A percentile compares a stretch with the other conserved stretches of the same genome.
phyloP scores from a whole-genome alignment of 1,140 invertebrate genomes.

The Littorina saxatilis region DNA sequence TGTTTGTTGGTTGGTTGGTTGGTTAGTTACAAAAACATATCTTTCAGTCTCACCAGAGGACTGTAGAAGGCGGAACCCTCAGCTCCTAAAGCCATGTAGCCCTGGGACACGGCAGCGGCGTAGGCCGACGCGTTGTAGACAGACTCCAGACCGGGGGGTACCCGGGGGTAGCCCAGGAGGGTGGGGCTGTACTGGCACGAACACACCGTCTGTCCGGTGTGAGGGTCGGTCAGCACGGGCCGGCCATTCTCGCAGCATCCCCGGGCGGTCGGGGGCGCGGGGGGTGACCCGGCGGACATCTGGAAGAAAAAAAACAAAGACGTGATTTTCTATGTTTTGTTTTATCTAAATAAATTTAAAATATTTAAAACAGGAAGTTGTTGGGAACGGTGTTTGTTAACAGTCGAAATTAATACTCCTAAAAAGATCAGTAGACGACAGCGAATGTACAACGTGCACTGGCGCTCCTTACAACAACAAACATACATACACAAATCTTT shows the following conservation, averaged over 20 bases:
- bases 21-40: too few species aligned
- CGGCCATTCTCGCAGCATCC: slow-evolving; percentile 93
- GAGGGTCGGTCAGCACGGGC: slow-evolving; percentile 94
- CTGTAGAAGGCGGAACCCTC: slow-evolving; percentile 89
- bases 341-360: too few species aligned
- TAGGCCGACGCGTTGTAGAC: slow-evolving; percentile 73
- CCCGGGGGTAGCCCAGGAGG: slow-evolving; percentile 80
- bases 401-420: background rate
- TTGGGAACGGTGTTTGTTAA: background rate
- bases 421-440: background rate
- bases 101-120: slow-evolving; percentile 65
- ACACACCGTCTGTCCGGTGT: slow-evolving; percentile 95
- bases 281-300: slow-evolving; percentile 55
- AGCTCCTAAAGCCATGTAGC: slow-evolving; percentile 66
- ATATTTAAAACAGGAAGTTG: background rate
- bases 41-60: slow-evolving; percentile 94
- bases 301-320: slow-evolving; percentile 37
- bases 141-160: slow-evolving; percentile 61
- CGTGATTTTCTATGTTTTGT: too few species aligned
- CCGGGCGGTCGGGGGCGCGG: slow-evolving; percentile 48
- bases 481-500: background rate
- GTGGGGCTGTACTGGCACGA: slow-evolving; percentile 91
- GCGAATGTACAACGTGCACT: background rate
- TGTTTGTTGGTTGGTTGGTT: too few species aligned
- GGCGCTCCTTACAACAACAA: background rate